A percentile compares a stretch with the other conserved stretches of the same genome.
Evolutionary conservation across 1,140 invertebrate genomes (phyloP).

Genomic region (Heliconius hewitsoni): DNA sequence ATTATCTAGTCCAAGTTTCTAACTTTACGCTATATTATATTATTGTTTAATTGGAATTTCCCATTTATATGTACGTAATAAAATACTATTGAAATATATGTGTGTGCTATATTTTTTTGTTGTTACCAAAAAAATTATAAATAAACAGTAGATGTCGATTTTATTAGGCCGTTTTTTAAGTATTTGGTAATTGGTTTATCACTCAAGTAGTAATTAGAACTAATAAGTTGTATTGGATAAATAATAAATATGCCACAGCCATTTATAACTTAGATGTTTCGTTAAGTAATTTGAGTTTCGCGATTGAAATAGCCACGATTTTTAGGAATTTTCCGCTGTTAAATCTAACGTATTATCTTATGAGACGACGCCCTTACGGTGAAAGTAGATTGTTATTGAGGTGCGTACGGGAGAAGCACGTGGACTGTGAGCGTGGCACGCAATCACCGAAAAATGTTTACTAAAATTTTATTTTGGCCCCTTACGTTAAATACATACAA

Average conservation of each 20-base stretch:
- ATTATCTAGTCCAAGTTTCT: conserved; percentile 23
- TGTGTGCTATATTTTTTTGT: not conserved
- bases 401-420: conserved; percentile 53
- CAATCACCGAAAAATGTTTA: conserved; percentile 50
- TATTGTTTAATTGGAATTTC: not conserved
- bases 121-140: too few species aligned
- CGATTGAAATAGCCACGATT: conserved; percentile 20
- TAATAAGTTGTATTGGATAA: not conserved
- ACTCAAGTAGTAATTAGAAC: too few species aligned
- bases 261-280: not conserved
- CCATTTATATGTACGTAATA: not conserved
- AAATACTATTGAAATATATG: not conserved
- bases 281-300: conserved; percentile 5
- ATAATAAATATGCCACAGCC: not conserved
- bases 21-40: not conserved
- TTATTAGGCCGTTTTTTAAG: too few species aligned
- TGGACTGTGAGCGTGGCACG: conserved; percentile 48
- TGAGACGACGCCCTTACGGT: conserved; percentile 63
- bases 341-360: conserved; percentile 45
- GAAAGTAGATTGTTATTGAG: conserved; percentile 70
- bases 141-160: too few species aligned
- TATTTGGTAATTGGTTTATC: too few species aligned
- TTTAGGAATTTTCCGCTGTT: conserved; percentile 46
- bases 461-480: conserved; percentile 9
- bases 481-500: not conserved